Base-by-base conservation (phyloP, 1,140 invertebrate genomes). In the Epicauta chinensis region DNA sequence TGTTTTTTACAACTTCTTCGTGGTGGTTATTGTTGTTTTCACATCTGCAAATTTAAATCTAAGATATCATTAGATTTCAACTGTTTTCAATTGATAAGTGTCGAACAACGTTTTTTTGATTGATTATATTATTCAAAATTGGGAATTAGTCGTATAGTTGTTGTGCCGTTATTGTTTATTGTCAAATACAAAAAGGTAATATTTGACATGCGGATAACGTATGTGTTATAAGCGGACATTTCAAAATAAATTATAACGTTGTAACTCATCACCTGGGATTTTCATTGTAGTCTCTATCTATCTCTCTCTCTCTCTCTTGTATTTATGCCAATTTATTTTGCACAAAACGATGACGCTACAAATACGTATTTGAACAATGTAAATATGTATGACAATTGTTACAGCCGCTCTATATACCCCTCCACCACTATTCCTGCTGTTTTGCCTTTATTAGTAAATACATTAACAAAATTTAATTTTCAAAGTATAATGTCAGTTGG, bases 101-200 rank as follows among this genome's bases (percentile, higher is more conserved):
- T n/a, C 45, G 34, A 36, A 31, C 11, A 40, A 40, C 16, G 29
- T 49, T n/a, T n/a, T n/a, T n/a, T 49, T 49, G 46, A 49, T 49
- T 49, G 46, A 49, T 49, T 39, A 49, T 49, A 35, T 49, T 49
- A 49, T 39, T 3, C 16, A 36, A 49, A n/a, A 49, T 39, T 49
- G 34, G 46, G 46, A 49, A 53, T 55, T 58, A 34, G 10, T 34
- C 53, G 36, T 45, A 54, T 58, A 34, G 10, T 34, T 53, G 36
- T 45, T 52, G 51, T 61, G 60, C 45, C 34, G 48, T 46, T 53
- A 63, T 60, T 63, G 61, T 63, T 61, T 60, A 59, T 60, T 62
- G 60, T 62, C 60, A 58, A 62, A 60, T 38, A 59, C 60, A 58
- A 58, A n/a, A 55, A 58, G 58, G 58, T 51, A 55, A 50, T 55